These are phyloP conservation scores for Aurelia sp. DNA, from an alignment of 30 jellyfish, hydroid and myxozoan species.

Conservation along the genomic window DNA sequence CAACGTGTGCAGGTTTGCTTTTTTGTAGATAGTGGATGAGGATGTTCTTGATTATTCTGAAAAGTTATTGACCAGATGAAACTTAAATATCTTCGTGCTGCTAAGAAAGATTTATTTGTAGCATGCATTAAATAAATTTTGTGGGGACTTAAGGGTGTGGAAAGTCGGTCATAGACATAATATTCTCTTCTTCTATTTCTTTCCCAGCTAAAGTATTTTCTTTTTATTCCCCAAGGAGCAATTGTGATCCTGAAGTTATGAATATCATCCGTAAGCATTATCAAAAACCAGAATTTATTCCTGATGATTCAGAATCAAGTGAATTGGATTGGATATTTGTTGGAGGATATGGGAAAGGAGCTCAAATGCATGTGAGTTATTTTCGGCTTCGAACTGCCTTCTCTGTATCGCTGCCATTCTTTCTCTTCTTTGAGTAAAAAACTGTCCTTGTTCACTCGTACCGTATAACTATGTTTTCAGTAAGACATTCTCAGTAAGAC, in stretches of 20 bases:
- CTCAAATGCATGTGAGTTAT: slow-evolving; percentile 86
- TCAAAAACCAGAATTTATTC: slow-evolving; percentile 84
- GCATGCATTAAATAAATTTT: neutral
- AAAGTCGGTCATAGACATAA: too few species aligned
- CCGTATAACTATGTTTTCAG: too few species aligned
- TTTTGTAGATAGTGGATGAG: too few species aligned
- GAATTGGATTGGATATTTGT: slow-evolving; percentile 93
- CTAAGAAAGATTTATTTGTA: neutral
- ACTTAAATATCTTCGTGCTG: neutral
- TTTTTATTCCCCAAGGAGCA: slow-evolving; percentile 75
- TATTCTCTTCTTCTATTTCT: too few species aligned
- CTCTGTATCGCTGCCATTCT: too few species aligned
- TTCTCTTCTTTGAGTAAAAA: too few species aligned
- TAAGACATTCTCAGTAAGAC: too few species aligned
- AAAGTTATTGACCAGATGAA: too few species aligned
- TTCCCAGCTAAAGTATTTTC: too few species aligned
- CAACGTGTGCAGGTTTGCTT: too few species aligned
- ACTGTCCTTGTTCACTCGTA: too few species aligned
- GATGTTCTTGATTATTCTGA: too few species aligned
- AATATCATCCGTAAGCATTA: slow-evolving; percentile 82
- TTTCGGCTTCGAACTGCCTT: neutral
- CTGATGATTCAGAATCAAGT: slow-evolving; percentile 96
- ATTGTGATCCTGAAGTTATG: slow-evolving; percentile 78
- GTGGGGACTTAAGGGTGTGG: neutral
- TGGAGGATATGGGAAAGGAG: slow-evolving; percentile 99